Conservation (phyloP, 2,888 invertebrate genomes). For the Bellardia pandia region DNA sequence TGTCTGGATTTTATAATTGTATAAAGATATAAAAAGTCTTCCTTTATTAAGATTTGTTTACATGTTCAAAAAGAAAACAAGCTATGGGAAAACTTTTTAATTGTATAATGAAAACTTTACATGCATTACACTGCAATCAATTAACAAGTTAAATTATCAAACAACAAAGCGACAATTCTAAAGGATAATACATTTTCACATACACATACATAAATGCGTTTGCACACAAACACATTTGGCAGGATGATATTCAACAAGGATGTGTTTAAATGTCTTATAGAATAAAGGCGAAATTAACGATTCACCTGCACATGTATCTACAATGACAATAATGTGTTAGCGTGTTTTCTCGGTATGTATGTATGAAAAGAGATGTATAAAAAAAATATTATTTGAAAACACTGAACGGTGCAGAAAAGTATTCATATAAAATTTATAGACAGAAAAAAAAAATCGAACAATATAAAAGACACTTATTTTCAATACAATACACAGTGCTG, state of each 20-base stretch:
- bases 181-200: constrained; percentile 30
- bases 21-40: too few relatives aligned
- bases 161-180: constrained; percentile 43
- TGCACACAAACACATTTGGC: background rate
- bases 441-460: constrained; percentile 23
- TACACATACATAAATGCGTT: background rate
- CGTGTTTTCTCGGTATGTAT: background rate
- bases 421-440: constrained; percentile 70
- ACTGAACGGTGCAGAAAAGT: constrained; percentile 55
- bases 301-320: constrained; percentile 7
- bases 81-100: constrained; percentile 62
- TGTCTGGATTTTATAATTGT: too few relatives aligned
- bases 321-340: background rate
- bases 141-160: constrained; percentile 71
- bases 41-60: background rate
- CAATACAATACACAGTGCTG: constrained; percentile 7
- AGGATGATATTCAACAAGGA: background rate
- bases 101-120: constrained; percentile 66
- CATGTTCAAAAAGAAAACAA: constrained; percentile 5
- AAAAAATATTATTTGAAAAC: constrained; percentile 14
- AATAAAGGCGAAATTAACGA: constrained; percentile 30
- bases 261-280: background rate
- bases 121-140: constrained; percentile 71
- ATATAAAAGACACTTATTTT: constrained; percentile 33
- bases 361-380: background rate